Base-by-base conservation (phyloP, 2,797 vertebrate species). In the Phaenicophaeus curvirostris region DNA sequence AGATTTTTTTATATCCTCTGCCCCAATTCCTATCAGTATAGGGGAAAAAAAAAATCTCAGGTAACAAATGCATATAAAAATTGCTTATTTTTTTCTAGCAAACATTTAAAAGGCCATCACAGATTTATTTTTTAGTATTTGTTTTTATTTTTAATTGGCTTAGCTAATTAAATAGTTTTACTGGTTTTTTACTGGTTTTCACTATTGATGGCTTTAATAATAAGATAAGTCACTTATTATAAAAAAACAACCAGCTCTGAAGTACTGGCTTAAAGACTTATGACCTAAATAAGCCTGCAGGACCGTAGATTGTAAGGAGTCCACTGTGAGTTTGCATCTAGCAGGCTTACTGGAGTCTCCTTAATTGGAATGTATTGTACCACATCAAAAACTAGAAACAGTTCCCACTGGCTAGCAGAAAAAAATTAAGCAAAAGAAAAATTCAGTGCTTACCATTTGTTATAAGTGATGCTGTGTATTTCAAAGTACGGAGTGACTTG, bases 1-100 rank as follows among this genome's bases (percentile, higher is more conserved):
- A 46, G 17, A 13, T 42, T 51, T 88, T 74, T 82, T 63, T 6
- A 19, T n/a, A 7, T 67, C 11, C 6, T 57, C 46, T 79, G 50
- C 71, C 51, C 31, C 14, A 78, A 14, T 92, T 97, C 65, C 57
- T 89, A 67, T 95, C 74, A 74, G 17, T 68, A 85, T 66, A 84
- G 80, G 50, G 80, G 50, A 87, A 87, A 94, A 94, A 85, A 90
- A 92, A 91, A 67, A 69, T 78, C 58, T 57, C 39, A 31, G 39
- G 85, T 73, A 91, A 80, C 27, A 85, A 93, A 72, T 44, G 35
- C 71, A 37, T 53, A 18, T 42, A 30, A 76, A 92, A 89, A 69
- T 58, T 19, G 5, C 24, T 77, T 94, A 41, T 28, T 55, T 15
- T 39, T 50, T 89, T 88, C 58, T 55, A 79, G 37, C 37, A 93